A percentile compares a stretch with the other conserved stretches of the same genome.
Evolutionary conservation across 1,140 invertebrate species (phyloP).

Genomic region (Venturia canescens): DNA sequence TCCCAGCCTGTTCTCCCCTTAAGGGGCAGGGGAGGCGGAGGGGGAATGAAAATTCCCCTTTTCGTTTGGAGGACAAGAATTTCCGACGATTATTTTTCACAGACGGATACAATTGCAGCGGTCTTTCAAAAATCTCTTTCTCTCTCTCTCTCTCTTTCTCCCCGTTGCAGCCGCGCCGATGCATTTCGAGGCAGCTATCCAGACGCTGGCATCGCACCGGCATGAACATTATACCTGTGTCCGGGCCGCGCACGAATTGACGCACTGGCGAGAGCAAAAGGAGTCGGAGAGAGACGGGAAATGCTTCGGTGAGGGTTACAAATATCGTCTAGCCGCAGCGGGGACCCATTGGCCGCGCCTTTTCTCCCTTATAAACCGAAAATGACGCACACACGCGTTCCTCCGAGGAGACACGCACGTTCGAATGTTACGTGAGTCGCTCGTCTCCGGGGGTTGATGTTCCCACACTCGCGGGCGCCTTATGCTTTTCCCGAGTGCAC

Average conservation of each 20-base stretch:
- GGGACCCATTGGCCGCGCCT: conserved; percentile 24
- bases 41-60: not conserved
- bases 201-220: not conserved
- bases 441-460: conserved; percentile 20
- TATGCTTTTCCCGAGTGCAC: not conserved
- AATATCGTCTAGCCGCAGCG: not conserved
- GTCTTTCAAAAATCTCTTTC: not conserved
- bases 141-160: not conserved
- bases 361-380: conserved; percentile 17
- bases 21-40: too few relatives aligned
- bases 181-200: not conserved
- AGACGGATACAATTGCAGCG: conserved; percentile 3
- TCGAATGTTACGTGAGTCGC: not conserved
- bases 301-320: not conserved
- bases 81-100: conserved; percentile 17
- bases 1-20: not conserved
- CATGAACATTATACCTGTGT: conserved; percentile 15
- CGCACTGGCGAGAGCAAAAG: not conserved
- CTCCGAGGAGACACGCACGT: not conserved
- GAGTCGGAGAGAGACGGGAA: not conserved
- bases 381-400: conserved; percentile 5
- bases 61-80: conserved; percentile 4
- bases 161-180: not conserved
- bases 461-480: conserved; percentile 18
- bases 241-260: not conserved